These are phyloP conservation scores for Lytechinus pictus DNA, from an alignment of 35 echinoderm and acorn worm genomes.

Conservation along the genomic window DNA sequence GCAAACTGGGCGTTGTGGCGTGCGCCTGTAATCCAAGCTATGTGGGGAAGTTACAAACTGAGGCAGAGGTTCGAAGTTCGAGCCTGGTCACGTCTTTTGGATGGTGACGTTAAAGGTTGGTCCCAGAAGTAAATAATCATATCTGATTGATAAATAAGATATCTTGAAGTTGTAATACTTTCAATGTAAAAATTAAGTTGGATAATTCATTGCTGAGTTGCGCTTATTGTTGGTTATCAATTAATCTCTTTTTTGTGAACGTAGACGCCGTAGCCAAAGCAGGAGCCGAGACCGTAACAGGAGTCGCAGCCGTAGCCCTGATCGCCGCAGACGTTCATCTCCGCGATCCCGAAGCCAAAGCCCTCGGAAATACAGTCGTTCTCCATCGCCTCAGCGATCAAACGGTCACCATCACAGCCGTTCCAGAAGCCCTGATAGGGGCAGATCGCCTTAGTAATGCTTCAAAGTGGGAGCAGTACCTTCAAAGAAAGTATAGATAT, in stretches of 20 bases:
- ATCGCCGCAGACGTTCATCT: neutral
- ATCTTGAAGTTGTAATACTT: too few species aligned
- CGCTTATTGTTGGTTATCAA: neutral
- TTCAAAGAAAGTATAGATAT: neutral
- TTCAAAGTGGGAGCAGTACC: neutral
- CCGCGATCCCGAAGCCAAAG: neutral
- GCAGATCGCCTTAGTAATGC: neutral
- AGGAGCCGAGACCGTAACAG: constrained; percentile 20
- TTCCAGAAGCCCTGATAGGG: neutral
- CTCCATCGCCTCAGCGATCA: neutral
- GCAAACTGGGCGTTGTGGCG: too few species aligned
- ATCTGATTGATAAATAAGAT: too few species aligned
- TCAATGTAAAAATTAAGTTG: too few species aligned
- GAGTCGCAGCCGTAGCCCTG: constrained; percentile 39
- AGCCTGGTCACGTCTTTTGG: too few species aligned
- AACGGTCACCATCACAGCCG: neutral
- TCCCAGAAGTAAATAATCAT: too few species aligned
- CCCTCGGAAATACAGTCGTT: neutral
- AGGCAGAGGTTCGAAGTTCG: too few species aligned
- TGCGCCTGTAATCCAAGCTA: too few species aligned
- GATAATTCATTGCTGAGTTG: too few species aligned
- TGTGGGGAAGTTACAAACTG: too few species aligned
- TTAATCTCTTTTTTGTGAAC: neutral
- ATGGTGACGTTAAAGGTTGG: too few species aligned
- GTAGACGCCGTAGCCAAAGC: constrained; percentile 44